Percentiles rank a stretch among this genome's conserved stretches.
These are phyloP conservation scores for Aratinga solstitialis DNA, from an alignment of 2,797 vertebrate genomes.

Conservation along the genomic window DNA sequence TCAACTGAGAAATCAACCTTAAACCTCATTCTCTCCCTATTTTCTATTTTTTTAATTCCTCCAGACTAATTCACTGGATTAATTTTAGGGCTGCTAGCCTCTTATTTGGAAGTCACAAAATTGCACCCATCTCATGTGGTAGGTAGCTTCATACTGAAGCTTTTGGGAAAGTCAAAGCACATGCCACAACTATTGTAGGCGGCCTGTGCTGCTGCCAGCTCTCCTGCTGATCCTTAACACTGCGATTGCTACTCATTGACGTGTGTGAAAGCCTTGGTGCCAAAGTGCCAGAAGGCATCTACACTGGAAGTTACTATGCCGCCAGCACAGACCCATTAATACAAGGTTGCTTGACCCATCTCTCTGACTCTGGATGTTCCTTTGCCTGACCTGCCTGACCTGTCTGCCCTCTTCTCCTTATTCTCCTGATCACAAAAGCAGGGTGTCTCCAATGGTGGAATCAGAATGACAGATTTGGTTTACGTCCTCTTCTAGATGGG, in stretches of 20 bases:
- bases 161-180: neutral
- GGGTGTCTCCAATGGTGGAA: neutral
- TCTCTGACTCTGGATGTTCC: neutral
- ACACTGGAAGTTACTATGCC: too few relatives aligned
- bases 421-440: neutral
- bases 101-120: neutral
- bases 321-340: neutral
- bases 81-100: neutral
- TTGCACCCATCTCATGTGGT: neutral
- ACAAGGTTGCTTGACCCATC: rapidly evolving
- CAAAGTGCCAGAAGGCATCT: neutral
- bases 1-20: neutral
- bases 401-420: rapidly evolving
- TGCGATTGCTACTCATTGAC: neutral
- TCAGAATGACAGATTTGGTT: neutral
- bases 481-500: neutral
- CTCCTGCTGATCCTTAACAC: neutral
- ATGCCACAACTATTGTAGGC: rapidly evolving
- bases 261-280: neutral
- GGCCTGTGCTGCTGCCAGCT: neutral
- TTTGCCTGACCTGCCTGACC: neutral
- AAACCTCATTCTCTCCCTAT: neutral
- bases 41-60: neutral
- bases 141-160: neutral
- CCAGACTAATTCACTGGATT: neutral